A percentile compares a stretch with the other conserved stretches of the same genome.
Evolutionary conservation across 1,140 invertebrate species (phyloP).

Genomic region (Aphaenogaster rudis): DNA sequence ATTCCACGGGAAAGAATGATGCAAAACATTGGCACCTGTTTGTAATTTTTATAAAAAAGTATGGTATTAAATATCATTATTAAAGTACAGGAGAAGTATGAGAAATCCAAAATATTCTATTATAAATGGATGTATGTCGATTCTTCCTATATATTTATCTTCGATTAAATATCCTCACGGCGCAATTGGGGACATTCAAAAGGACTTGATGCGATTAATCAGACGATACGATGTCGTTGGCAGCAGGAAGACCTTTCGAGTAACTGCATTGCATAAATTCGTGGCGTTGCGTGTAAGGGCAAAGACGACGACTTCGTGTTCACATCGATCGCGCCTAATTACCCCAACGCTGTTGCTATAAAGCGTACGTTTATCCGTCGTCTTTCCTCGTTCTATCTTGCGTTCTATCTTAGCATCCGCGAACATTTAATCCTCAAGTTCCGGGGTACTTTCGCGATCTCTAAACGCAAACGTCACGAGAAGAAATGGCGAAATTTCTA

Average conservation of each 20-base stretch:
- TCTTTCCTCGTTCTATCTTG: not conserved
- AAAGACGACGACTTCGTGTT: slow-evolving; percentile 28
- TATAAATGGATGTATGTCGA: not conserved
- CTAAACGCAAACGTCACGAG: slow-evolving; percentile 1
- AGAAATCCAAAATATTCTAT: not conserved
- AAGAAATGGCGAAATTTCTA: slow-evolving; percentile 38
- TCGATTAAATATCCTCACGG: not conserved
- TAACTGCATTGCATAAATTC: slow-evolving; percentile 52
- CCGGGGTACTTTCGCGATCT: not conserved
- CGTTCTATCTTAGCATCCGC: not conserved
- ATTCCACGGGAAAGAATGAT: not conserved
- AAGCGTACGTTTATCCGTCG: slow-evolving; percentile 6
- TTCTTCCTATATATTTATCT: not conserved
- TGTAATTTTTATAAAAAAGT: not conserved
- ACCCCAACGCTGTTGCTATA: slow-evolving; percentile 35
- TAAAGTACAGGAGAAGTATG: not conserved
- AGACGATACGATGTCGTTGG: slow-evolving; percentile 31
- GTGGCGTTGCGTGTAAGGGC: slow-evolving; percentile 22
- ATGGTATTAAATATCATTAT: not conserved
- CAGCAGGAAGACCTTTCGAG: slow-evolving; percentile 15
- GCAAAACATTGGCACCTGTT: not conserved
- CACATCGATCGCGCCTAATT: slow-evolving; percentile 53
- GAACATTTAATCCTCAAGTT: not conserved
- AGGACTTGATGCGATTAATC: slow-evolving; percentile 28
- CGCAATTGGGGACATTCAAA: slow-evolving; percentile 11